Evolutionary conservation across 1,140 invertebrate genomes (phyloP).

Genomic region (Drosophila insularis): DNA sequence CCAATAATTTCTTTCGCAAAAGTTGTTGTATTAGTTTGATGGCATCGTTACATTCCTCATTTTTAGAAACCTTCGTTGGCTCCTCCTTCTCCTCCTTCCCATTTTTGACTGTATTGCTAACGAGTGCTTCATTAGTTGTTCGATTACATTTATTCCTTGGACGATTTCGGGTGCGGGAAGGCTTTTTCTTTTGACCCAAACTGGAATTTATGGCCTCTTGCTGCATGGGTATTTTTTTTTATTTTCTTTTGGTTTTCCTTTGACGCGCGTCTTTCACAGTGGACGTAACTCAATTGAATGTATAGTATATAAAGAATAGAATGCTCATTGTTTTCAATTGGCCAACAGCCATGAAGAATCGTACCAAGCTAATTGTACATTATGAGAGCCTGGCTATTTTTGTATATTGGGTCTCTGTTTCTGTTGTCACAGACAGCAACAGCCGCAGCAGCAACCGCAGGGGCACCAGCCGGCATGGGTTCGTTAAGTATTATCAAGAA

Average conservation of each 20-base stretch:
- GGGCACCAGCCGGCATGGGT: conserved; percentile 42
- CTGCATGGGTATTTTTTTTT: conserved; percentile 29
- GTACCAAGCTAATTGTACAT: conserved; percentile 42
- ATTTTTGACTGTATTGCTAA: neutral
- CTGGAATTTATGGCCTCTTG: conserved; percentile 10
- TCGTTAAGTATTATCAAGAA: conserved; percentile 55
- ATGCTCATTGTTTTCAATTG: conserved; percentile 60
- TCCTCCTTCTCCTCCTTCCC: neutral
- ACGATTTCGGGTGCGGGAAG: conserved; percentile 64
- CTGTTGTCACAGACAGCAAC: conserved; percentile 43
- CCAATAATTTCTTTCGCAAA: conserved; percentile 59
- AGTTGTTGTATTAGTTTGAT: conserved; percentile 54
- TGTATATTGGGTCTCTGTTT: conserved; percentile 33
- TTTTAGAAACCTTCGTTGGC: neutral
- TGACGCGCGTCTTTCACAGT: conserved; percentile 2
- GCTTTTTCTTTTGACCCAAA: conserved; percentile 59
- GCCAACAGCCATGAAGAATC: conserved; percentile 33
- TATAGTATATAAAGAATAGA: conserved; percentile 48
- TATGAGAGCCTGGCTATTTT: conserved; percentile 59
- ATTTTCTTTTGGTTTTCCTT: neutral
- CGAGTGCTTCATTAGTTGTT: neutral
- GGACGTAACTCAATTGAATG: conserved; percentile 50
- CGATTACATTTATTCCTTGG: conserved; percentile 73
- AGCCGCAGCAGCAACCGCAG: conserved; percentile 41
- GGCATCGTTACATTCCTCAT: conserved; percentile 22